Evolutionary conservation across 2,113 vertebrate species (phyloP).

Genomic region (Saguinus midas): DNA sequence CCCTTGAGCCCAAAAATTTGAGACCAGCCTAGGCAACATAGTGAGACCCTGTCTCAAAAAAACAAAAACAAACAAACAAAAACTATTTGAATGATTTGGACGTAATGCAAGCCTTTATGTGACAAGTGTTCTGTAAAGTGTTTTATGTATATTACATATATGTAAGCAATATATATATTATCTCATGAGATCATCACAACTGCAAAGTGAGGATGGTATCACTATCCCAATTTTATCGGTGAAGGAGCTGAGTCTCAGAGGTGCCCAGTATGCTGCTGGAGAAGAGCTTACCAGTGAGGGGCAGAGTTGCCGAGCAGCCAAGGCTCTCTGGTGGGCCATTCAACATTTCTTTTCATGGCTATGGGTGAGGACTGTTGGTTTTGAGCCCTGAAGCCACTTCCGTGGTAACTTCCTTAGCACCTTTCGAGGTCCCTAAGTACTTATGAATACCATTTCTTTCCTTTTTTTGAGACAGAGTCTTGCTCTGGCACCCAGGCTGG

Average conservation of each 20-base stretch:
- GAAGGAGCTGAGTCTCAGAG: not conserved
- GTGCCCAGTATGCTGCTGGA: not conserved
- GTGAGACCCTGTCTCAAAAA: not conserved
- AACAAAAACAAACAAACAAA: not conserved
- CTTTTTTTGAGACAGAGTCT: not conserved
- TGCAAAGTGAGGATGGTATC: not conserved
- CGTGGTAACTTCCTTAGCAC: not conserved
- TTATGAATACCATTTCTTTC: not conserved
- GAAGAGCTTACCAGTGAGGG: not conserved
- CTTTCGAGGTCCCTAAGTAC: not conserved
- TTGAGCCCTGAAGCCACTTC: not conserved
- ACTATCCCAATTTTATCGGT: not conserved
- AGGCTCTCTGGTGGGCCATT: rapidly evolving
- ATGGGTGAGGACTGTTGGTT: not conserved
- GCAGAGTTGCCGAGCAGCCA: not conserved
- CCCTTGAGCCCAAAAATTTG: not conserved
- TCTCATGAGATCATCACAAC: not conserved
- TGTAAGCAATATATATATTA: not conserved
- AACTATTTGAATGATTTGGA: not conserved
- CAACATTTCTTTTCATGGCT: not conserved
- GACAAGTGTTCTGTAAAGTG: not conserved
- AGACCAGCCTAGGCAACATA: not conserved
- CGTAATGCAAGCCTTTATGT: not conserved
- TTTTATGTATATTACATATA: not conserved
- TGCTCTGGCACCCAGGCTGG: too few species aligned